These are phyloP conservation scores for Polypedilum vanderplanki DNA, from an alignment of 1,140 invertebrate genomes.

Conservation along the genomic window DNA sequence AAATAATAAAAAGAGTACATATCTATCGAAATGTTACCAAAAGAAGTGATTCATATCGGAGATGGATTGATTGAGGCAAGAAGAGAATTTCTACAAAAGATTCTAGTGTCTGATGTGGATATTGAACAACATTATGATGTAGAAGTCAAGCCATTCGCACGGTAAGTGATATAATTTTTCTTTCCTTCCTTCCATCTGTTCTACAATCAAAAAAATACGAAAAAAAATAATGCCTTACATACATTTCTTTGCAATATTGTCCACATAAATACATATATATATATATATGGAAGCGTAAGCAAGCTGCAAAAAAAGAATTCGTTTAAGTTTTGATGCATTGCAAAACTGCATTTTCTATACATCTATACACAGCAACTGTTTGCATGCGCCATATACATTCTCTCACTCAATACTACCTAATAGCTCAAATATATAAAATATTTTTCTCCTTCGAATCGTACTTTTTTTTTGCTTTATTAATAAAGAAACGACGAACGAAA, in stretches of 20 bases:
- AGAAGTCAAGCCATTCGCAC: slow-evolving; percentile 1
- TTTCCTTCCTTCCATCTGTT: slow-evolving; percentile 8
- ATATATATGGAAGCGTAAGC: background rate
- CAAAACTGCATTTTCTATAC: slow-evolving; percentile 10
- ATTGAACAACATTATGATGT: slow-evolving; percentile 22
- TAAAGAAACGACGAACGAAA: background rate
- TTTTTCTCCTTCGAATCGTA: background rate
- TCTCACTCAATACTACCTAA: background rate
- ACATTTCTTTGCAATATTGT: background rate
- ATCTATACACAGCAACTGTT: background rate
- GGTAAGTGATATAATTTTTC: slow-evolving; percentile 20
- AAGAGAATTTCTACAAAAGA: background rate
- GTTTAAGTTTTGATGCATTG: slow-evolving; percentile 12
- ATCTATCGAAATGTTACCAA: background rate
- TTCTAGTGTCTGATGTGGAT: slow-evolving; percentile 15
- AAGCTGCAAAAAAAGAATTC: slow-evolving; percentile 16
- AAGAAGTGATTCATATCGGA: slow-evolving; percentile 19
- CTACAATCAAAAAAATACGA: background rate
- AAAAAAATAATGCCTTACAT: background rate
- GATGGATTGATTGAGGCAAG: background rate
- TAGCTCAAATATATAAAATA: background rate
- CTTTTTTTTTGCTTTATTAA: background rate
- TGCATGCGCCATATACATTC: background rate
- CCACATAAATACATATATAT: background rate
- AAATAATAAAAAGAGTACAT: background rate